Percentiles rank a stretch among this genome's conserved stretches.
These are phyloP conservation scores for Helicolenus hilgendorfi DNA, from an alignment of 2,797 vertebrate species.

Conservation along the genomic window DNA sequence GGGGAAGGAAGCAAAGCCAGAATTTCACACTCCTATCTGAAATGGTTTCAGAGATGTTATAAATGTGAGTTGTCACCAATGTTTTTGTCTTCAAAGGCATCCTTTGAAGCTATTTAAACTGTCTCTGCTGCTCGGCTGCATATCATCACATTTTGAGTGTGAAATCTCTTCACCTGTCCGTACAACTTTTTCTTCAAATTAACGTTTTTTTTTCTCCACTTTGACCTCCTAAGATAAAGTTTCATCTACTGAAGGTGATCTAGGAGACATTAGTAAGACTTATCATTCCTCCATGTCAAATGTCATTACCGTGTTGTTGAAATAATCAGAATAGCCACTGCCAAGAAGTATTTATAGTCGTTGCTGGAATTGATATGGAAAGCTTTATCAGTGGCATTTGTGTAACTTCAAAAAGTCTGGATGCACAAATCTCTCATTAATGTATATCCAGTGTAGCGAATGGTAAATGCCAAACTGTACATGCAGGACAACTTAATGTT, in stretches of 20 bases:
- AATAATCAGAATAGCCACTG: background rate
- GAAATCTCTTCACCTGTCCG: slow-evolving; percentile 80
- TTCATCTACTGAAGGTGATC: slow-evolving; percentile 1
- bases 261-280: background rate
- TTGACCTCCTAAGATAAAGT: slow-evolving; percentile 48
- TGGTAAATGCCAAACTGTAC: background rate
- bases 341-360: background rate
- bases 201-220: slow-evolving; percentile 16
- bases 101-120: slow-evolving; percentile 87
- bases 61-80: slow-evolving; percentile 87
- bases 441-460: background rate
- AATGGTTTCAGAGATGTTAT: slow-evolving; percentile 89
- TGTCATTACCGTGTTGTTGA: background rate
- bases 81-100: slow-evolving; percentile 87
- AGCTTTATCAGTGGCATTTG: background rate
- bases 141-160: slow-evolving; percentile 78
- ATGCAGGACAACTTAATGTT: background rate
- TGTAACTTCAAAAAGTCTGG: background rate
- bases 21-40: slow-evolving; percentile 88
- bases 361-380: background rate
- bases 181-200: slow-evolving; percentile 63
- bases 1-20: slow-evolving; percentile 87
- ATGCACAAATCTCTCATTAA: background rate
- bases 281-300: background rate
- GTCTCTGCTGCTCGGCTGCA: slow-evolving; percentile 71